Conservation (phyloP, 2,113 vertebrate species). For the Hemicordylus capensis region DNA sequence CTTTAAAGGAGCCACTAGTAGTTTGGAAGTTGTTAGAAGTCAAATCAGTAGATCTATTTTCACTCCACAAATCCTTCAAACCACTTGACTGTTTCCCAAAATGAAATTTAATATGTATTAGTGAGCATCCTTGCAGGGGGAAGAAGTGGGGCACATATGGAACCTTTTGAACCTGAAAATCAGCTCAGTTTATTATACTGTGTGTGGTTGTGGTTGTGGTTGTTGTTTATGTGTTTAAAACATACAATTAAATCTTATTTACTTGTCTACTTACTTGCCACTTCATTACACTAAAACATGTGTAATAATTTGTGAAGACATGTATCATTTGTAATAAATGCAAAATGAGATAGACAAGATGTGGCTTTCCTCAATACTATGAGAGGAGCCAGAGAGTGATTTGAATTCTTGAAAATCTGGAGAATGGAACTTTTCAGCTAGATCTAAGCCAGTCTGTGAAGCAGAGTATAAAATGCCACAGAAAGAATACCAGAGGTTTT, state of each 20-base stretch:
- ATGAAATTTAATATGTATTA: neutral
- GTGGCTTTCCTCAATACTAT: conserved; percentile 1
- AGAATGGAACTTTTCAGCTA: neutral
- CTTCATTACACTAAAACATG: neutral
- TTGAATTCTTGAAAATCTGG: neutral
- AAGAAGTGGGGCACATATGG: conserved; percentile 44
- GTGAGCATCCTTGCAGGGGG: conserved; percentile 54
- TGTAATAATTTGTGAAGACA: too few relatives aligned
- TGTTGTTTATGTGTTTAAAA: too few relatives aligned
- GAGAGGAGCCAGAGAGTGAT: conserved; percentile 5
- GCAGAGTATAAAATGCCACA: conserved; percentile 50
- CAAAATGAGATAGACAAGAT: neutral
- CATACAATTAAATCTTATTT: conserved; percentile 18
- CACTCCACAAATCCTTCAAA: neutral
- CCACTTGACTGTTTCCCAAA: neutral
- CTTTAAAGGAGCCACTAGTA: neutral
- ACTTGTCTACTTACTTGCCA: conserved; percentile 17
- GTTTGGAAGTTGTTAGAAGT: neutral
- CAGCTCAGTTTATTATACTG: conserved; percentile 37
- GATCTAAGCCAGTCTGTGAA: conserved; percentile 37
- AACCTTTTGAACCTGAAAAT: conserved; percentile 13
- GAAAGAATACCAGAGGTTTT: conserved; percentile 59
- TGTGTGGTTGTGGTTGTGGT: too few relatives aligned
- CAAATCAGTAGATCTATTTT: neutral
- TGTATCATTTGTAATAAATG: conserved; percentile 21